These are phyloP conservation scores for Catharus ustulatus DNA, from an alignment of 2,797 vertebrate species.

Conservation along the genomic window DNA sequence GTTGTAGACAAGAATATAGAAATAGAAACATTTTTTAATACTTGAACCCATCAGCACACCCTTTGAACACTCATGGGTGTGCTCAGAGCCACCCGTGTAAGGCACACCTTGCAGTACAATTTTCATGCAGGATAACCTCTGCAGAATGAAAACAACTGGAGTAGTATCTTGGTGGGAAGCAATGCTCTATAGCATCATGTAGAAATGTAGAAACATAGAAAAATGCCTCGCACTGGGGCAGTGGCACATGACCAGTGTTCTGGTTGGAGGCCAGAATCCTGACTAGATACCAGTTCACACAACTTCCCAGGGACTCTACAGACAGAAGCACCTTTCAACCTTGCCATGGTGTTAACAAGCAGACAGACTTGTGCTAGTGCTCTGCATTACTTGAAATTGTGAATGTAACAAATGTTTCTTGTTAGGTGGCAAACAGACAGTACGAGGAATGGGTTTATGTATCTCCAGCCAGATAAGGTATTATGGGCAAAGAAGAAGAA, in stretches of 20 bases:
- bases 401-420: not conserved
- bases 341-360: not conserved
- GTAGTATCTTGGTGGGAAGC: not conserved
- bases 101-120: not conserved
- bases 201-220: not conserved
- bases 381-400: not conserved
- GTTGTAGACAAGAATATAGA: not conserved
- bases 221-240: not conserved
- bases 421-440: rapidly evolving
- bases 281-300: not conserved
- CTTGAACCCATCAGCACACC: not conserved
- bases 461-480: not conserved
- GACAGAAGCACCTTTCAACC: not conserved
- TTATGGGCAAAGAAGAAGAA: not conserved
- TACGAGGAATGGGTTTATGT: rapidly evolving
- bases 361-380: not conserved
- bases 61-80: not conserved
- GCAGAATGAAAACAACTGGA: not conserved
- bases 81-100: not conserved
- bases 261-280: not conserved
- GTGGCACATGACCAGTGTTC: not conserved
- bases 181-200: not conserved
- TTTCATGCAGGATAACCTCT: not conserved
- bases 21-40: not conserved
- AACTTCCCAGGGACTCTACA: not conserved